A percentile compares a stretch with the other conserved stretches of the same genome.
Evolutionary conservation across 1,140 invertebrate genomes (phyloP).

Genomic region (Drosophila rufa): DNA sequence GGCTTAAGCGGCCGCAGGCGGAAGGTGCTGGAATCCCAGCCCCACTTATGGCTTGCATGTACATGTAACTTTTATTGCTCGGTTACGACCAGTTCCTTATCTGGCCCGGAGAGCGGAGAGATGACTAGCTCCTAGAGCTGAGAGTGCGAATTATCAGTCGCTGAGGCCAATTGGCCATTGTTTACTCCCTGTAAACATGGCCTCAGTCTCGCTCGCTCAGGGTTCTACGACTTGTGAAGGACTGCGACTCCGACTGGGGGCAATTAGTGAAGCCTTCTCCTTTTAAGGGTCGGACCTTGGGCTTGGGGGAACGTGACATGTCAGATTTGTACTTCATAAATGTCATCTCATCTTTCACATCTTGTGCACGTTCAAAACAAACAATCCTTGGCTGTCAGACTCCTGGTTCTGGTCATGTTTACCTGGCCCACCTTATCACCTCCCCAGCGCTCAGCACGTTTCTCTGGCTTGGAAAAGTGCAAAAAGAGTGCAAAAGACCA

Average conservation of each 20-base stretch:
- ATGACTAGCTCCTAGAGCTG: conserved; percentile 2
- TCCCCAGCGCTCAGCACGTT: conserved; percentile 39
- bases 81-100: conserved; percentile 45
- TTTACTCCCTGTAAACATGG: conserved; percentile 38
- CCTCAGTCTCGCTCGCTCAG: neutral
- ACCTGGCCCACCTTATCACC: conserved; percentile 31
- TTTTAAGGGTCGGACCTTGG: conserved; percentile 5
- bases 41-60: conserved; percentile 34
- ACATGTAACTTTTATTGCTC: conserved; percentile 53
- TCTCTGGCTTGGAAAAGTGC: neutral
- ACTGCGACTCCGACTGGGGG: conserved; percentile 11
- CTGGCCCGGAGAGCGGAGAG: conserved; percentile 15
- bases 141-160: conserved; percentile 33
- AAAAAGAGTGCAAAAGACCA: conserved; percentile 23
- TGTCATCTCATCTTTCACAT: conserved; percentile 23
- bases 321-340: conserved; percentile 56
- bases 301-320: conserved; percentile 52
- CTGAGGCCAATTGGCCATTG: conserved; percentile 53
- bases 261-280: conserved; percentile 26
- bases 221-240: conserved; percentile 43
- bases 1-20: conserved; percentile 18
- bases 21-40: conserved; percentile 25
- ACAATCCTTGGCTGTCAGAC: conserved; percentile 13
- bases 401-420: conserved; percentile 16
- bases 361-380: conserved; percentile 41